Base-by-base conservation (phyloP, 2,113 vertebrate genomes). In the Hoplias malabaricus region DNA sequence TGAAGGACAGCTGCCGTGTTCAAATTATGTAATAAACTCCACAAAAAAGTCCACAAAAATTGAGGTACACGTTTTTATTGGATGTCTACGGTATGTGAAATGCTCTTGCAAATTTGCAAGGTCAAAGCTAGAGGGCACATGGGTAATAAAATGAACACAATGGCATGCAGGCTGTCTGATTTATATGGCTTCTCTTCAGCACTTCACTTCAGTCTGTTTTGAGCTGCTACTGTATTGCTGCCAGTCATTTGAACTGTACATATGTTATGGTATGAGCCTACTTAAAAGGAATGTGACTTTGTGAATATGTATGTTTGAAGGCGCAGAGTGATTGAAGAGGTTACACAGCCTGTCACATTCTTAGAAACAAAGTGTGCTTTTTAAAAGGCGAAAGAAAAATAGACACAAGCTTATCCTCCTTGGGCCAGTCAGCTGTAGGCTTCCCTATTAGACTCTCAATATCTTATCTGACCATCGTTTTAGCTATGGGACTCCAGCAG, bases 401-500 rank as follows among this genome's bases (percentile, higher is more conserved):
- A 31, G 77, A 65, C 63, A 42, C 38, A n/a, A 14, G 67, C 48
- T 53, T 53, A 42, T 76, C 50, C 13, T 68, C 38, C 43, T 13
- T 46, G 16, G 19, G 38, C 69, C 50, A 61, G 40, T 71, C 50
- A 54, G 25, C 27, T 43, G 76, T 78, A 40, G 83, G 71, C 80
- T 42, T 50, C 48, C 38, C 16, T 33, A 77, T 43, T 38, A 50
- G 69, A 78, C 54, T 61, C 77, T 63, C 57, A 75, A 83, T 56
- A 72, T 85, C 86, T 90, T 91, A 92, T 92, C 90, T 86, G 79
- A 69, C 69, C 53, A 82, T 86, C 79, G 13, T 69, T 72, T 31
- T 77, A 75, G 34, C 80, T 74, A 77, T 3, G 78, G 73, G 82
- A 82, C 65, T 38, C 78, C 84, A 81, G 25, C 62, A 80, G 83